phyloP scores from a whole-genome alignment of 23 tunicate genomes.

The Phallusia fumigata region DNA sequence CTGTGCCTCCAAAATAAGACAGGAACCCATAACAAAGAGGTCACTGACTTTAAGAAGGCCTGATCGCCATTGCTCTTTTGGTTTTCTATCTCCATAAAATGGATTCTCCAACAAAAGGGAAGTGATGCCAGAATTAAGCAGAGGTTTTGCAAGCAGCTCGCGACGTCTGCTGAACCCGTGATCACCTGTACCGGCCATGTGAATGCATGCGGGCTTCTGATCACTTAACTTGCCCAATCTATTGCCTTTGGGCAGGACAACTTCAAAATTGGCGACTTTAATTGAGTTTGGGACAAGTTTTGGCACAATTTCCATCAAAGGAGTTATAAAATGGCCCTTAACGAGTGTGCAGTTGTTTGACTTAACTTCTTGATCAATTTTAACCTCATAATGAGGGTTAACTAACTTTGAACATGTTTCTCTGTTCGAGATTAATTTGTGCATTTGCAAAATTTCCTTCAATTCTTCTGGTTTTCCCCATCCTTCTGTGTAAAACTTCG shows the following conservation, averaged over 20 bases:
- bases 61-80: conserved; percentile 70
- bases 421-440: conserved; percentile 62
- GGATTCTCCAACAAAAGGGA: conserved; percentile 90
- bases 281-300: conserved; percentile 57
- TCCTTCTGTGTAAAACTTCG: conserved; percentile 87
- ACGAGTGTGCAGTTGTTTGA: conserved; percentile 30
- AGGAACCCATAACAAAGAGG: conserved; percentile 77
- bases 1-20: conserved; percentile 80
- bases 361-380: conserved; percentile 24
- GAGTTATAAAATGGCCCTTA: conserved; percentile 69
- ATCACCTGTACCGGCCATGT: conserved; percentile 98
- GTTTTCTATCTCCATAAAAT: conserved; percentile 85
- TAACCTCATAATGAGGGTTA: conserved; percentile 31
- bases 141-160: conserved; percentile 94
- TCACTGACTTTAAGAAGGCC: conserved; percentile 82
- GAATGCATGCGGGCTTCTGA: conserved; percentile 71
- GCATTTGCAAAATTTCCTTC: conserved; percentile 61
- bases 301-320: conserved; percentile 49
- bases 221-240: not conserved
- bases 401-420: conserved; percentile 48
- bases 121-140: conserved; percentile 54
- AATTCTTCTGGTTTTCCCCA: conserved; percentile 94
- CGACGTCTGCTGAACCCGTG: conserved; percentile 85
- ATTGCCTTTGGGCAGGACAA: conserved; percentile 52
- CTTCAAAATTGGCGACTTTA: conserved; percentile 65